These are phyloP conservation scores for Mythimna lalbum DNA, from an alignment of 2,888 invertebrate species.

Conservation along the genomic window DNA sequence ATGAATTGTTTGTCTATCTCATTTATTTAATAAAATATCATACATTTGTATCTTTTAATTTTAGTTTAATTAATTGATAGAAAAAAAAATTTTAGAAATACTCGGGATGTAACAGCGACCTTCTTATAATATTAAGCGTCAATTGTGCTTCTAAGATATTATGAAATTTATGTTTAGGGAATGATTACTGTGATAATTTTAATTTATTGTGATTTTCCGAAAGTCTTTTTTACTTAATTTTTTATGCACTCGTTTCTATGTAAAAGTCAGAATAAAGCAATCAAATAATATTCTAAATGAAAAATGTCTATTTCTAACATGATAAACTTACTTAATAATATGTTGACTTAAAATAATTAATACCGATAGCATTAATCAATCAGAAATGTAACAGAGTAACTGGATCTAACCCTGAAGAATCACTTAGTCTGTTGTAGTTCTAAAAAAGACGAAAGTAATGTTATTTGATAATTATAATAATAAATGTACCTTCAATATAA, in stretches of 20 bases:
- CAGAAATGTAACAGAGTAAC: conserved; percentile 16
- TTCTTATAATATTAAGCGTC: conserved; percentile 40
- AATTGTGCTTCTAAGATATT: conserved; percentile 53
- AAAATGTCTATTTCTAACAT: conserved; percentile 51
- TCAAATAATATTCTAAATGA: conserved; percentile 51
- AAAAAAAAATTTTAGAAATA: conserved; percentile 46
- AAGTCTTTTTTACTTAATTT: conserved; percentile 44
- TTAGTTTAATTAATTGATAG: conserved; percentile 11
- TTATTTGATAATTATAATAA: conserved; percentile 32
- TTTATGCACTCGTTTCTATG: conserved; percentile 36
- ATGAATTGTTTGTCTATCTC: conserved; percentile 34
- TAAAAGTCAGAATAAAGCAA: conserved; percentile 37
- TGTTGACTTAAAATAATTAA: conserved; percentile 41
- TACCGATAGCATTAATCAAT: conserved; percentile 25
- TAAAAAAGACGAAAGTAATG: conserved; percentile 17
- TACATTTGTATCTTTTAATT: conserved; percentile 27
- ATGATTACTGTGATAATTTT: conserved; percentile 68
- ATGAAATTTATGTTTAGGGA: conserved; percentile 57
- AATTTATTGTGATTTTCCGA: conserved; percentile 60
- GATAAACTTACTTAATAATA: conserved; percentile 42
- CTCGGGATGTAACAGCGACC: conserved; percentile 35
- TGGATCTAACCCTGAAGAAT: background rate
- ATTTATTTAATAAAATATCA: conserved; percentile 23
- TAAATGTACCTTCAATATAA: conserved; percentile 54
- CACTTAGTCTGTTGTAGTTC: conserved; percentile 15